Conservation (phyloP, 2,888 invertebrate species). For the Eilema depressum region DNA sequence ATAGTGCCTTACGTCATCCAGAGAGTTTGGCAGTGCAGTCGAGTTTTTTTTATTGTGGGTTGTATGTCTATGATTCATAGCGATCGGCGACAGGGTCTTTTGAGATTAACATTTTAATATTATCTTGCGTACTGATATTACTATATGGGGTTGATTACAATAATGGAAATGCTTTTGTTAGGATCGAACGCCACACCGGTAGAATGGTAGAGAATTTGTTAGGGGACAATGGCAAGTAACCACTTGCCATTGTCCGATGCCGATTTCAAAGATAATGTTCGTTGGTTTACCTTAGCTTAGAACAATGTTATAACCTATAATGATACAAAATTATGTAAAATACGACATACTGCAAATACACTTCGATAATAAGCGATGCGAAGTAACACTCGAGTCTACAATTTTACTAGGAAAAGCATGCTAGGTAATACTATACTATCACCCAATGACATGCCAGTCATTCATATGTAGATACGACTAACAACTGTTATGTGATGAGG, state of each 20-base stretch:
- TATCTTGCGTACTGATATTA: not conserved
- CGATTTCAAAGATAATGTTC: no score
- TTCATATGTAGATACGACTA: constrained; percentile 29
- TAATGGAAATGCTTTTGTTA: no score
- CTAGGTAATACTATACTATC: not conserved
- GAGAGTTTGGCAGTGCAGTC: not conserved
- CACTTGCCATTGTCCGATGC: no score
- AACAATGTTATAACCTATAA: no score
- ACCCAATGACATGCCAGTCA: constrained; percentile 23
- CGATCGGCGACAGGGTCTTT: not conserved
- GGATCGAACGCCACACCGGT: no score
- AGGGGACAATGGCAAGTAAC: no score
- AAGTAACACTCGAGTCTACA: not conserved
- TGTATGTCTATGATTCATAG: no score
- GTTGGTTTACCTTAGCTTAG: no score
- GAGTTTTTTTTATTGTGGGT: not conserved
- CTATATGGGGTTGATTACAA: no score
- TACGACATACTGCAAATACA: not conserved
- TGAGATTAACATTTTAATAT: not conserved
- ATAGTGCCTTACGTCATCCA: not conserved
- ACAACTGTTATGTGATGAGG: constrained; percentile 30
- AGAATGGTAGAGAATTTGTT: no score
- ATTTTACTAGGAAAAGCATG: not conserved
- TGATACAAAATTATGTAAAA: not conserved
- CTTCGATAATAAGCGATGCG: not conserved